Conservation (phyloP, 1,140 invertebrate species). For the Capitella teleta region DNA sequence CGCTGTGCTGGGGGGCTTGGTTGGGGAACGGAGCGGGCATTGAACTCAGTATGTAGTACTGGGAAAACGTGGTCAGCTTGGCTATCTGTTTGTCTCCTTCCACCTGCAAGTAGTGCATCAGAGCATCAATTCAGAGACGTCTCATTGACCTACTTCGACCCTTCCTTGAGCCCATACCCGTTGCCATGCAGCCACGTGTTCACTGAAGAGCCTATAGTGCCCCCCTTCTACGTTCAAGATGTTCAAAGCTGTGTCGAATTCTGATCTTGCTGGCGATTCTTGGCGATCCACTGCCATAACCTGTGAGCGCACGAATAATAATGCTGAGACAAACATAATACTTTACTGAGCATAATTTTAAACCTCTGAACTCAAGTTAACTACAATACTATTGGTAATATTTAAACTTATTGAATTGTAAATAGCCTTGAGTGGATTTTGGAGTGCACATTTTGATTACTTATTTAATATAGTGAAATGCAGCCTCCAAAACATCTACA, state of each 20-base stretch:
- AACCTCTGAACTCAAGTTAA: no score
- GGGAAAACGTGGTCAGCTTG: slow-evolving; percentile 9
- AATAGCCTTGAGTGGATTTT: no score
- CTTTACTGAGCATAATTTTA: no score
- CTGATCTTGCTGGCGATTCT: slow-evolving; percentile 9
- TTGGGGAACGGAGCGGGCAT: slow-evolving; percentile 5
- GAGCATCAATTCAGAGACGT: not conserved
- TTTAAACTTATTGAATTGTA: no score
- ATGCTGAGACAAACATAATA: no score
- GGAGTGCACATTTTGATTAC: no score
- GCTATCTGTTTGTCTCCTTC: slow-evolving; percentile 8
- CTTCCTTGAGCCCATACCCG: slow-evolving; percentile 8
- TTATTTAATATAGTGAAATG: no score
- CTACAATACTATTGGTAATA: no score
- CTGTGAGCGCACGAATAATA: not conserved
- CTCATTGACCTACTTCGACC: slow-evolving; percentile 3
- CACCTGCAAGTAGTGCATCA: no score
- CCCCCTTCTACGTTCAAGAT: not conserved
- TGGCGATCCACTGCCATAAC: slow-evolving; percentile 12
- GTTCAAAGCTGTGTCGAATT: slow-evolving; percentile 7
- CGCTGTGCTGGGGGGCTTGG: slow-evolving; percentile 9
- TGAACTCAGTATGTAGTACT: slow-evolving; percentile 12
- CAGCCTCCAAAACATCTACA: no score
- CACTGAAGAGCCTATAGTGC: slow-evolving; percentile 3
- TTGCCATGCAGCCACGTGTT: slow-evolving; percentile 6